phyloP scores from a whole-genome alignment of 2,113 vertebrate genomes.

The Callocephalon fimbriatum region DNA sequence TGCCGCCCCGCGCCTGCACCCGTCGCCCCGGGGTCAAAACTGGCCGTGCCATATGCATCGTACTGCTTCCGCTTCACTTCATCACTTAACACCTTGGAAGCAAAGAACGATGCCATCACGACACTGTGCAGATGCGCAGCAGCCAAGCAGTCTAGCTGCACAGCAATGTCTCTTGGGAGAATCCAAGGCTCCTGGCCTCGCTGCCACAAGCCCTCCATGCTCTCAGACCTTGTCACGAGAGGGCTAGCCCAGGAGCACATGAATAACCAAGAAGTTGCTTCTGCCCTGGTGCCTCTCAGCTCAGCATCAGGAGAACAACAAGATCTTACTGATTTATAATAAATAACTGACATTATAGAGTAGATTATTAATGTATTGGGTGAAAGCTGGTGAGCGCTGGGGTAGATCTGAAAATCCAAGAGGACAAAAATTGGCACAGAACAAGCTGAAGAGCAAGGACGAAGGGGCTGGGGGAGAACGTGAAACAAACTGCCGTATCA shows the following conservation, averaged over 20 bases:
- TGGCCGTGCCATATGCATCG: constrained; percentile 86
- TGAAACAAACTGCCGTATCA: not conserved
- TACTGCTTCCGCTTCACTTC: constrained; percentile 95
- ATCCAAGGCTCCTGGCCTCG: accelerated
- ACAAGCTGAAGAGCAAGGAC: not conserved
- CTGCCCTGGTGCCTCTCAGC: not conserved
- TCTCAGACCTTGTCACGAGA: not conserved
- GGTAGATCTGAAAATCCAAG: not conserved
- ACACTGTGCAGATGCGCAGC: accelerated
- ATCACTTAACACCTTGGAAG: constrained; percentile 87
- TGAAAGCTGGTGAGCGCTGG: not conserved
- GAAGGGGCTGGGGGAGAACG: not conserved
- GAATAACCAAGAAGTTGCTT: not conserved
- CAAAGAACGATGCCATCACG: not conserved
- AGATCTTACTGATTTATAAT: not conserved
- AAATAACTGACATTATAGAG: accelerated
- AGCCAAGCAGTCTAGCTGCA: not conserved
- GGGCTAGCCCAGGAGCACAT: accelerated
- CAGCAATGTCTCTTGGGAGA: accelerated
- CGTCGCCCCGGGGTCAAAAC: constrained; percentile 81
- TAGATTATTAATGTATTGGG: accelerated
- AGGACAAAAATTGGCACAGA: not conserved
- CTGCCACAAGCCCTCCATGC: accelerated
- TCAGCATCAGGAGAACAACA: accelerated
- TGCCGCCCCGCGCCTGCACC: constrained; percentile 77